Evolutionary conservation across 2,888 invertebrate species (phyloP), one percentile per base, ranked within the genome.

Genomic region (Cremastobaeus sp.): DNA sequence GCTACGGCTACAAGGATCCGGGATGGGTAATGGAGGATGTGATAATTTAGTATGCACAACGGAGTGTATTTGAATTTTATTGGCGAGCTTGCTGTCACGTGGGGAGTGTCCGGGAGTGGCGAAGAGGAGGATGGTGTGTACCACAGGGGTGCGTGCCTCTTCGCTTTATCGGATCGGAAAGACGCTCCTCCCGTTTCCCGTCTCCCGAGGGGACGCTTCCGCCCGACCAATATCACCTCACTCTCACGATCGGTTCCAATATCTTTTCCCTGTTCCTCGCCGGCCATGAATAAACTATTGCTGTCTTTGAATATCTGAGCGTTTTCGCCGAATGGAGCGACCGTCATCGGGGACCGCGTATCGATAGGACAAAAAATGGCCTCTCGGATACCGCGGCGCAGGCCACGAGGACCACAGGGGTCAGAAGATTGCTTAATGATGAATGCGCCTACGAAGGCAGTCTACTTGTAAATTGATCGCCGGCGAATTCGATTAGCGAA

Each of bases 61-160:
- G 80, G 85, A 87, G 86, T 86, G 86, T 87, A 87, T 87, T 87
- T 86, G 87, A 87, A 87, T 87, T 87, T 87, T 87, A 87, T 87
- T 85, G 86, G 86, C 81, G 83, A 82, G 78, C 77, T 80, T 74
- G 81, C 79, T 83, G 85, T 83, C 82, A 81, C 82, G 83, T 77
- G 81, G 79, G 80, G 79, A 75, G 79, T 79, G 77, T 77, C 76
- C 76, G 71, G 77, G 73, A 74, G 78, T 77, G 75, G 76, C 76
- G 70, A 73, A 59, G 74, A 70, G 69, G 77, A 74, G 76, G 74
- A 73, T 20, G 70, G 68, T 78, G 75, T 77, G 81, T 76, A 79
- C 79, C 80, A 78, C 76, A 80, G 79, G 73, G 62, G 66, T 75
- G 82, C 82, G 79, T 80, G 79, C 82, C 82, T 82, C 82, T 83